Conservation (phyloP, 2,113 vertebrate genomes). For the zebrafish (Danio rerio) region GRCz12tu NC_133196.1:24792001-24792500, state of each 20-base stretch:
- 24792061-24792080: slow-evolving; percentile 49
- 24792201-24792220: slow-evolving; percentile 31
- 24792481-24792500: too few species aligned
- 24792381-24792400: too few species aligned
- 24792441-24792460: too few species aligned
- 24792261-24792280: too few species aligned
- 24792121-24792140: slow-evolving; percentile 32
- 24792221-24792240: background rate
- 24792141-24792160: slow-evolving; percentile 16
- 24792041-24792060: slow-evolving; percentile 24
- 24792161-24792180: slow-evolving; percentile 27
- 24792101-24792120: slow-evolving; percentile 47
- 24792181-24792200: slow-evolving; percentile 30
- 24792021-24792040: slow-evolving; percentile 39
- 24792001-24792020: slow-evolving; percentile 22
- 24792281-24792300: too few species aligned
- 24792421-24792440: too few species aligned
- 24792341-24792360: too few species aligned
- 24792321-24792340: too few species aligned
- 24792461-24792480: too few species aligned
- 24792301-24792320: too few species aligned
- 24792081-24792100: slow-evolving; percentile 30
- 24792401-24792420: too few species aligned
- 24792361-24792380: too few species aligned
- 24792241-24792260: background rate